These are phyloP conservation scores for Perizoma affinitatum DNA, from an alignment of 2,888 invertebrate species.

Conservation along the genomic window DNA sequence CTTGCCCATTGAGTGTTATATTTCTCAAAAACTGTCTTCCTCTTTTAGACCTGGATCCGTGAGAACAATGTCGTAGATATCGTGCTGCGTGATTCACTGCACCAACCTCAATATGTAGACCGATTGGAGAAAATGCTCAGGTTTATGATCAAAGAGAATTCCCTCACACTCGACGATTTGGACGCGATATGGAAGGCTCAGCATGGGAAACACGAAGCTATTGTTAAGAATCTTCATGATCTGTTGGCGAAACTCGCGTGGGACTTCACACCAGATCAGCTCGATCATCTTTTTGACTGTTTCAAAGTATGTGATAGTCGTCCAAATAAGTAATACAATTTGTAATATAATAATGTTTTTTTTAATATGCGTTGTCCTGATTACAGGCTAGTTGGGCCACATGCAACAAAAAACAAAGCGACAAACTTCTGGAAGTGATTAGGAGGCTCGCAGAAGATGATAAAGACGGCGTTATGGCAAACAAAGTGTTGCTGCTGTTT, in stretches of 20 bases:
- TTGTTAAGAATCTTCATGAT: slow-evolving; percentile 99
- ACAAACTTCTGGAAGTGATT: slow-evolving; percentile 97
- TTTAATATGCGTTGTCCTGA: slow-evolving; percentile 1
- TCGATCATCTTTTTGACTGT: slow-evolving; percentile 98
- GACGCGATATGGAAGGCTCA: slow-evolving; percentile 99
- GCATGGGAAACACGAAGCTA: slow-evolving; percentile 98
- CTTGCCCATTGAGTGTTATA: neutral
- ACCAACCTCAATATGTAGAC: slow-evolving; percentile 99
- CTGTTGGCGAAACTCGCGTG: slow-evolving; percentile 97
- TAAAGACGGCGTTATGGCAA: slow-evolving; percentile 99
- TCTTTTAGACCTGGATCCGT: slow-evolving; percentile 94
- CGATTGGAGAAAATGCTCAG: slow-evolving; percentile 98
- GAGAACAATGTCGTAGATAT: slow-evolving; percentile 98
- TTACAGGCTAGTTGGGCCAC: slow-evolving; percentile 94
- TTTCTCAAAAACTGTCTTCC: slow-evolving; percentile 1
- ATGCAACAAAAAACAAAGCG: slow-evolving; percentile 97
- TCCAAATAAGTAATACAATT: neutral
- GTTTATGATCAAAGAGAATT: slow-evolving; percentile 97
- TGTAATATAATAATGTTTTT: neutral
- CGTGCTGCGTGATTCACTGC: slow-evolving; percentile 96
- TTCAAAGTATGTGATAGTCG: slow-evolving; percentile 88
- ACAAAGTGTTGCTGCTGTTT: slow-evolving; percentile 96
- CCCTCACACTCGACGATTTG: slow-evolving; percentile 94
- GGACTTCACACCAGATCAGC: slow-evolving; percentile 98
- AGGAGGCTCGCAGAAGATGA: slow-evolving; percentile 98